Percentiles rank a stretch among this genome's conserved stretches.
These are phyloP conservation scores for Cariama cristata DNA, from an alignment of 2,113 vertebrate species.

Conservation along the genomic window DNA sequence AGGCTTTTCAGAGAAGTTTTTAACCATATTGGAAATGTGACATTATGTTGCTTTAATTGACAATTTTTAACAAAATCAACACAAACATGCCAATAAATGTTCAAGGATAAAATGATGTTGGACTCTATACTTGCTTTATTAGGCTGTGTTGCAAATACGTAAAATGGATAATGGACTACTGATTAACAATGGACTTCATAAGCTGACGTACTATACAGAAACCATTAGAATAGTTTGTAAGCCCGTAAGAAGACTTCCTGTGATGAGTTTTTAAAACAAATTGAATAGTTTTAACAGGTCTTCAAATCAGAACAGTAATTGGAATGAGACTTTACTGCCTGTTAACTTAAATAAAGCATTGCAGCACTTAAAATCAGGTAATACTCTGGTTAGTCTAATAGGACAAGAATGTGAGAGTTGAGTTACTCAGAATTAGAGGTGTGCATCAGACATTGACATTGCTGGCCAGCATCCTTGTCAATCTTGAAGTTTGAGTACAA, in stretches of 20 bases:
- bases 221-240: background rate
- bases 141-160: background rate
- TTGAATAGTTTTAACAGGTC: background rate
- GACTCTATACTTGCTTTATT: background rate
- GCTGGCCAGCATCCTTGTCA: background rate
- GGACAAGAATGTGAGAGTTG: background rate
- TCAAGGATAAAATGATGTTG: background rate
- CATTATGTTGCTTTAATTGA: background rate
- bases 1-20: background rate
- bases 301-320: background rate
- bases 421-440: background rate
- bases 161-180: background rate
- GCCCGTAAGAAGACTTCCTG: background rate
- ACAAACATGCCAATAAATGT: background rate
- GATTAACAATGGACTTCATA: background rate
- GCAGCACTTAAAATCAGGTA: background rate
- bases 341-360: background rate
- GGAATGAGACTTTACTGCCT: background rate
- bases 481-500: background rate
- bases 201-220: background rate
- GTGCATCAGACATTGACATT: background rate
- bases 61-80: background rate
- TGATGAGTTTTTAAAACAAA: background rate
- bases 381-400: background rate
- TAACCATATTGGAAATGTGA: background rate